Base-by-base conservation (phyloP, 2,797 vertebrate species). In the Atherinosoma microstoma region DNA sequence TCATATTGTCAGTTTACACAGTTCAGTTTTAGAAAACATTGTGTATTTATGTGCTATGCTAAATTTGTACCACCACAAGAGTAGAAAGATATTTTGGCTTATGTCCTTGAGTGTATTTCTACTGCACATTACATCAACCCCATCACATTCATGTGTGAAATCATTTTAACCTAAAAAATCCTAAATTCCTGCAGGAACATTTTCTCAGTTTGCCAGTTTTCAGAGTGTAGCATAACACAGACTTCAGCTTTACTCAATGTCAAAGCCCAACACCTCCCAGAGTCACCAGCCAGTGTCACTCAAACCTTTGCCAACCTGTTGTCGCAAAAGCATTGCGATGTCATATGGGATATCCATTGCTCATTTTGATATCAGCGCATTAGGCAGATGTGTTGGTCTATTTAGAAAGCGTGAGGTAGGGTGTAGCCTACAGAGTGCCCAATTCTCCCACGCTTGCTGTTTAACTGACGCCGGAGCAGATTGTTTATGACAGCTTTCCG, bases 401-500 rank as follows among this genome's bases (percentile, higher is more conserved):
- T 93, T 92, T 88, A 87, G 83, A 89, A 83, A 86, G 73, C 40
- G 58, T 67, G 71, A 65, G 75, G 88, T 66, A 85, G 83, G 73
- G 77, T 90, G 84, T 87, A 86, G 86, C 86, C 87, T 87, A 88
- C 73, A 80, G 87, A 89, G 85, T 84, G 75, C 78, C 78, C 75
- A 56, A 68, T 80, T 82, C 84, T 89, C 91, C 91, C 90, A 92
- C 91, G 90, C 91, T 90, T 63, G 80, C 80, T 83, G 84, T 87
- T 85, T 87, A 92, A 93, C 85, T 91, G 92, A 93, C 91, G 84
- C 82, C 68, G 82, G 75, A 91, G 91, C 90, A 93, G 91, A 93
- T 94, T 94, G 90, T 89, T 92, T 92, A 90, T 93, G 93, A 92
- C 93, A 94, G 88, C 86, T 90, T 84, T 79, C 85, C 84, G 78